Evolutionary conservation across 2,888 invertebrate species (phyloP), one percentile per base, ranked within the genome.

Genomic region (Sinhomidia bicolor): DNA sequence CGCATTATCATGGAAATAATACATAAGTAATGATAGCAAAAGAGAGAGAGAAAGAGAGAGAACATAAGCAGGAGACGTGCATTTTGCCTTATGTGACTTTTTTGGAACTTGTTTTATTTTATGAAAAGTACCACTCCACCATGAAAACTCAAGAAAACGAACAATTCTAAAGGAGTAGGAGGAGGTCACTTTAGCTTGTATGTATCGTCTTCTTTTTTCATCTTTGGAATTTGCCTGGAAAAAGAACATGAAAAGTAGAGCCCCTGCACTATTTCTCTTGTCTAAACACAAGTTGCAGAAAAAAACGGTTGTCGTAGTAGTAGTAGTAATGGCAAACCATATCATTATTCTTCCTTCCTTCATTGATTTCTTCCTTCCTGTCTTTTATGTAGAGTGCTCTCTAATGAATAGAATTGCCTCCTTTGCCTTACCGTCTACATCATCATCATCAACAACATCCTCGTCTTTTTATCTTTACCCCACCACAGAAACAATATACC

Each of bases 301-400:
- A 71, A 71, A 71, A 78, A 78, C 71, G 71, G 44, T n/a, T n/a
- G n/a, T n/a, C n/a, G n/a, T n/a, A n/a, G n/a, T n/a, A n/a, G n/a
- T n/a, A n/a, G n/a, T n/a, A n/a, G n/a, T 71, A 10, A 41, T 71
- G 44, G 44, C 9, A 78, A 78, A 32, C 71, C 71, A 36, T 80
- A 78, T 86, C 86, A 86, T 71, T 86, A 79, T 60, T 79, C 57
- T 79, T 79, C 57, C 79, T 79, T 79, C 79, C 80, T 71, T 86
- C 86, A 86, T 86, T 86, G 86, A 86, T 86, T 86, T 86, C 86
- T 79, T 71, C 86, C 85, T 85, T 79, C 86, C 71, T 80, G 80
- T 86, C 54, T 80, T 41, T 80, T 54, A 44, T 79, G 20, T 36
- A 26, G 12, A 74, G 54, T 54, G 26, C 60, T 41, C 54, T 65